These are phyloP conservation scores for Tachystola acroxantha DNA, from an alignment of 2,888 invertebrate genomes.

Conservation along the genomic window DNA sequence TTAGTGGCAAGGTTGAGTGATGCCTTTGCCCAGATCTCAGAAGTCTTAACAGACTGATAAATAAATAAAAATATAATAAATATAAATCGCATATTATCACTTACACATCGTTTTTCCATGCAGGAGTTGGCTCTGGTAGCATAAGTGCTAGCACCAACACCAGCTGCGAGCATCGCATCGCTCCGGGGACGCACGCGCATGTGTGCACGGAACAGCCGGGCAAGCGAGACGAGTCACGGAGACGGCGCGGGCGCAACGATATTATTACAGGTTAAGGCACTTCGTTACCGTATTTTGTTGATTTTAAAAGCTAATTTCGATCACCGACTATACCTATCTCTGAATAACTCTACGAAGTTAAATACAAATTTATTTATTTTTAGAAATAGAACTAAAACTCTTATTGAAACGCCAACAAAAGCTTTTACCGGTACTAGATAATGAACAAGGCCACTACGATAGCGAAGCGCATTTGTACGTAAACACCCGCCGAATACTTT, in stretches of 20 bases:
- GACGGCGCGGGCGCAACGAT: conserved; percentile 21
- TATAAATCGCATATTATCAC: no score
- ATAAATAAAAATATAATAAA: no score
- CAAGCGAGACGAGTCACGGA: no score
- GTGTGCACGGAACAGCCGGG: no score
- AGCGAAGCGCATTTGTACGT: conserved; percentile 32
- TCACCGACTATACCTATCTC: background rate
- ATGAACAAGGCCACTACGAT: conserved; percentile 61
- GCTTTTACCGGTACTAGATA: conserved; percentile 48
- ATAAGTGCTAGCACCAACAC: conserved; percentile 46
- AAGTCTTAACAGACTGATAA: no score
- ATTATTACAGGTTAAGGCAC: conserved; percentile 64
- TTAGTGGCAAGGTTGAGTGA: no score
- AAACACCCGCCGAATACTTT: conserved; percentile 45
- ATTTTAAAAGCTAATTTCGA: conserved; percentile 34
- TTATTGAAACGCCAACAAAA: conserved; percentile 26
- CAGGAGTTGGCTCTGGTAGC: conserved; percentile 52
- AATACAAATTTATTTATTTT: conserved; percentile 2
- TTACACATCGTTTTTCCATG: conserved; percentile 56
- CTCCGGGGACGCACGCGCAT: conserved; percentile 48
- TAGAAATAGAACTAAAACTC: conserved; percentile 17
- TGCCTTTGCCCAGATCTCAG: no score
- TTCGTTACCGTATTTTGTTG: conserved; percentile 50
- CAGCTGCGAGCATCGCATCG: conserved; percentile 50
- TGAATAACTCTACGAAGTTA: conserved; percentile 14